Evolutionary conservation across 2,797 vertebrate genomes (phyloP), one percentile per base, ranked within the genome.

Genomic region (Fringilla coelebs): DNA sequence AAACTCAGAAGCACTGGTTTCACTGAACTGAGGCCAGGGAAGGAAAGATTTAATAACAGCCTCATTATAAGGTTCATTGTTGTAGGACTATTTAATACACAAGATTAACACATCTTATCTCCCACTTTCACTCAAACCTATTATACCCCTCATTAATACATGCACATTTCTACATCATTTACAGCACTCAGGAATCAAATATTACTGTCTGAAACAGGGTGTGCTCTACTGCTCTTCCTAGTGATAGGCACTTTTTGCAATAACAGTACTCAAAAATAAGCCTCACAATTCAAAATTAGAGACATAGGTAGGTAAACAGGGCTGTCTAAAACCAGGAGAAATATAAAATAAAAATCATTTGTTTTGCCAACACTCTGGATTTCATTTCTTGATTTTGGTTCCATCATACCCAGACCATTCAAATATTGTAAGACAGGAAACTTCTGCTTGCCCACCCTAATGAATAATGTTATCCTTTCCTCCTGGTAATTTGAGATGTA

Each of bases 61-160:
- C 93, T 96, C 90, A 97, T 97, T 95, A 90, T 94, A 96, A 96
- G 57, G 92, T 94, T 97, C 88, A 90, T 84, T 96, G 79, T 96
- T 96, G 95, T 93, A 94, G 65, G 79, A 91, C 85, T 96, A 97
- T 91, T 97, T 96, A 93, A 97, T 97, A 97, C 96, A 97, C 94
- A 96, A 96, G 96, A 97, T 96, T 97, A 96, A 96, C 93, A 95
- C 90, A 96, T 96, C 93, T 97, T 96, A 97, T 96, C 96, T 96
- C 62, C 70, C 48, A 93, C 90, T 95, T 97, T 91, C 88, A 93
- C 80, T 96, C 90, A 96, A 97, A 97, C 90, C 85, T 92, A 93
- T 96, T 96, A 93, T 73, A 92, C 48, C 89, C 89, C 48, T 97
- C 91, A 97, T 95, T 97, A 97, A 96, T 93, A 96, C 45, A 93